phyloP scores from a whole-genome alignment of 2,797 vertebrate genomes.

The Cheirogaleus major region DNA sequence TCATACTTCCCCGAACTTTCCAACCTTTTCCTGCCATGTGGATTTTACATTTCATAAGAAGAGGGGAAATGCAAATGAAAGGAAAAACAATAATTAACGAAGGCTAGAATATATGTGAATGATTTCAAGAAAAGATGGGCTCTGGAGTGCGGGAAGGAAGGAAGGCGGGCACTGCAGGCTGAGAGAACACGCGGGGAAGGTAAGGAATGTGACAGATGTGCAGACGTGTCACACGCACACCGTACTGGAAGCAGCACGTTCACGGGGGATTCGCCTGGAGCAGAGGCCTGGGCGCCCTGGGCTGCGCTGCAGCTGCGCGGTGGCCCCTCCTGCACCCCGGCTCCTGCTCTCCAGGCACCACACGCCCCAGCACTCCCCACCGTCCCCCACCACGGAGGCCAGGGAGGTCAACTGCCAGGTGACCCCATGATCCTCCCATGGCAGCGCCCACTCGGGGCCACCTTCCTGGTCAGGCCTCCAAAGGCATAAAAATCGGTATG shows the following conservation, averaged over 20 bases:
- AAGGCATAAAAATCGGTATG: background rate
- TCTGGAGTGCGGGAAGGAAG: background rate
- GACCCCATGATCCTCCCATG: background rate
- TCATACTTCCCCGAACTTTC: background rate
- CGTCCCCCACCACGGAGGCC: background rate
- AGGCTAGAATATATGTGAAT: background rate
- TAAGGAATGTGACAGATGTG: background rate
- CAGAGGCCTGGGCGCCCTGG: background rate
- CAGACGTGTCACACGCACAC: too few relatives aligned
- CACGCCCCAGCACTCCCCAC: background rate
- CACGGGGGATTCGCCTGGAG: background rate
- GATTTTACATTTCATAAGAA: background rate
- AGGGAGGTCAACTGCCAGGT: background rate
- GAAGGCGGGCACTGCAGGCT: background rate
- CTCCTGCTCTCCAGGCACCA: background rate
- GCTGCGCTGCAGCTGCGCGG: background rate
- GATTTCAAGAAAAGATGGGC: background rate
- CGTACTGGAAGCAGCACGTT: background rate
- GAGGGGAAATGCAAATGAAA: background rate
- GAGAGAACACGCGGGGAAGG: background rate
- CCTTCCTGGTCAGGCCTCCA: background rate
- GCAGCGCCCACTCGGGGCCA: background rate
- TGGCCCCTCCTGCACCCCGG: too few relatives aligned
- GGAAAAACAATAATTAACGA: background rate
- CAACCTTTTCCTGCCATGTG: background rate